Evolutionary conservation across 2,888 invertebrate genomes (phyloP).

Genomic region (Hydropsyche betteni): DNA sequence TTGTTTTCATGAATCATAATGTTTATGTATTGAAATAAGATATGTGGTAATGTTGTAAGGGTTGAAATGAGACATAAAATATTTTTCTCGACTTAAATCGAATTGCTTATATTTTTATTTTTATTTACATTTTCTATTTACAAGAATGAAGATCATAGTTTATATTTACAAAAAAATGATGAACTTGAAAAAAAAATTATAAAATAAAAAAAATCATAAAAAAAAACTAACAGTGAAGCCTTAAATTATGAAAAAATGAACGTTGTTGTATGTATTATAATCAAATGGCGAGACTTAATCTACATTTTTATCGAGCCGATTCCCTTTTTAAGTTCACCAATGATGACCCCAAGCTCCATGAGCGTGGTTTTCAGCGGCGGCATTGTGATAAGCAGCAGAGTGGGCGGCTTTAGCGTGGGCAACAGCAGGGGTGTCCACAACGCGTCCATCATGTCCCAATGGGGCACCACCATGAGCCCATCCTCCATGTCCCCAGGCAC

Average conservation of each 20-base stretch:
- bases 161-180: not conserved
- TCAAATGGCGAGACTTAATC: too few relatives aligned
- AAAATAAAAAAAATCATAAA: not conserved
- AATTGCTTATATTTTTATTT: slow-evolving; percentile 33
- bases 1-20: too few relatives aligned
- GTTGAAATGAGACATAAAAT: not conserved
- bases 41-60: too few relatives aligned
- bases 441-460: slow-evolving; percentile 67
- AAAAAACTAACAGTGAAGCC: not conserved
- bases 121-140: slow-evolving; percentile 15
- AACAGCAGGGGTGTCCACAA: slow-evolving; percentile 66
- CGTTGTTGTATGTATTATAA: not conserved
- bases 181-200: not conserved
- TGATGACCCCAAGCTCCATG: slow-evolving; percentile 22
- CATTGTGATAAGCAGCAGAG: slow-evolving; percentile 41
- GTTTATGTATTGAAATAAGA: too few relatives aligned
- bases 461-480: slow-evolving; percentile 60
- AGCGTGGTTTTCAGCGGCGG: slow-evolving; percentile 33
- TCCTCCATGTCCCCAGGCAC: not conserved
- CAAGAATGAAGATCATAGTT: not conserved
- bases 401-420: slow-evolving; percentile 42
- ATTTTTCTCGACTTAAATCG: slow-evolving; percentile 23
- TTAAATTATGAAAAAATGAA: not conserved
- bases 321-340: too few relatives aligned
- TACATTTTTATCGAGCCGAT: too few relatives aligned